Evolutionary conservation across 2,113 vertebrate genomes (phyloP).

Genomic region (Dromiciops gliroides): DNA sequence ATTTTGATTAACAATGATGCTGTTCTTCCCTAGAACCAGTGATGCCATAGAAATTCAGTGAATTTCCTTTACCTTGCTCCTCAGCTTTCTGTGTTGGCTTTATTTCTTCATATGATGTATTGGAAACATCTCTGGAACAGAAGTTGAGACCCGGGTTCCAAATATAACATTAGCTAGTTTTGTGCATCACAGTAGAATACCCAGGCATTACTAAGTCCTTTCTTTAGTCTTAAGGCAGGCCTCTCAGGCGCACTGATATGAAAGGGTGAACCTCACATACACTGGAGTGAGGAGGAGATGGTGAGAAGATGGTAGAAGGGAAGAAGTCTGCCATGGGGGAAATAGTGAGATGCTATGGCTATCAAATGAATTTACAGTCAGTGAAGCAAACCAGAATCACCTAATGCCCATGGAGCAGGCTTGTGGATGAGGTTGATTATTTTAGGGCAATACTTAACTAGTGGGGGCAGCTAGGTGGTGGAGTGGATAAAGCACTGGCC

Average conservation of each 20-base stretch:
- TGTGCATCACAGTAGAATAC: not conserved
- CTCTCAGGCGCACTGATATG: not conserved
- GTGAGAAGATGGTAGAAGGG: not conserved
- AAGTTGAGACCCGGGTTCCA: not conserved
- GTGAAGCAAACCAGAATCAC: not conserved
- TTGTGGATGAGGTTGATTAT: not conserved
- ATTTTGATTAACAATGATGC: conserved; percentile 5
- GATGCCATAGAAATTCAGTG: conserved; percentile 3
- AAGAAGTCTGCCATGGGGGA: not conserved
- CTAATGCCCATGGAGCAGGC: not conserved
- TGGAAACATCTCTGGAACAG: not conserved
- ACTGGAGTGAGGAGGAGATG: not conserved
- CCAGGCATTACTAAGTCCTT: not conserved
- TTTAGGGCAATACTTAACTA: not conserved
- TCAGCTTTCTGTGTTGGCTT: conserved; percentile 15
- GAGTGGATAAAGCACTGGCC: too few species aligned
- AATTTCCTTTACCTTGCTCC: not conserved
- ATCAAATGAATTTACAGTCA: not conserved
- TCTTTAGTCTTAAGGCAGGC: not conserved
- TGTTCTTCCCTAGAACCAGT: not conserved
- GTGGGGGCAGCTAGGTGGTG: too few species aligned
- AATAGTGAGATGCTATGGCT: not conserved
- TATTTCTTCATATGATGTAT: not conserved
- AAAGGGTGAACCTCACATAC: not conserved
- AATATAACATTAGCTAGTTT: not conserved